Evolutionary conservation across 2,888 invertebrate genomes (phyloP).

Genomic region (Meiosimyza decipiens): DNA sequence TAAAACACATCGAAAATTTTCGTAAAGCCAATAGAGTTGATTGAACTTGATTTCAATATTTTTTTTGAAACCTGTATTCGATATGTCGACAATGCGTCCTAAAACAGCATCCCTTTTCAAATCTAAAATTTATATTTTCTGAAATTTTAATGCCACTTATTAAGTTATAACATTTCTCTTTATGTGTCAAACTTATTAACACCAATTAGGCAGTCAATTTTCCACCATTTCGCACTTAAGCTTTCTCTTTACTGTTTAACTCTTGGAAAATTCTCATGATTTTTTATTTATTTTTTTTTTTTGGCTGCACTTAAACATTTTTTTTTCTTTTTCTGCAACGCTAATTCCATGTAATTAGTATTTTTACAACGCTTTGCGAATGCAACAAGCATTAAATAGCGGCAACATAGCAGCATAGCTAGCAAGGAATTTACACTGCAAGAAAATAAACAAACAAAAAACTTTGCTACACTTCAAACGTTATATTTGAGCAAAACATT

Average conservation of each 20-base stretch:
- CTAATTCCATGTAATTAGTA: slow-evolving; percentile 19
- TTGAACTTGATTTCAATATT: too few relatives aligned
- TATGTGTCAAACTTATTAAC: neutral
- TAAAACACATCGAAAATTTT: too few relatives aligned
- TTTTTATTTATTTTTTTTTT: slow-evolving; percentile 18
- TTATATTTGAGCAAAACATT: too few relatives aligned
- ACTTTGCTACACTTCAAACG: too few relatives aligned
- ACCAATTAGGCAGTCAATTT: neutral
- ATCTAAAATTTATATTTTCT: too few relatives aligned
- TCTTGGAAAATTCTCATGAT: slow-evolving; percentile 27
- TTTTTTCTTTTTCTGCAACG: slow-evolving; percentile 20
- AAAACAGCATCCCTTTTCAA: too few relatives aligned
- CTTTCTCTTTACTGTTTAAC: slow-evolving; percentile 36
- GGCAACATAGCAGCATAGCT: neutral
- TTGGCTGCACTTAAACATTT: neutral
- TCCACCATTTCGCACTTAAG: slow-evolving; percentile 29
- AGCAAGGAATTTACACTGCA: slow-evolving; percentile 2
- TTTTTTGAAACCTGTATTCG: too few relatives aligned
- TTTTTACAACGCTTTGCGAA: slow-evolving; percentile 16
- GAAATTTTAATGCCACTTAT: too few relatives aligned
- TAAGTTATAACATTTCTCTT: too few relatives aligned
- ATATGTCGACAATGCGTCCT: too few relatives aligned
- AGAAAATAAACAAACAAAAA: neutral
- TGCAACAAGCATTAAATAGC: slow-evolving; percentile 23
- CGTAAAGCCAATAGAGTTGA: too few relatives aligned